phyloP scores from a whole-genome alignment of 2,797 vertebrate species.

The Falco naumanni region DNA sequence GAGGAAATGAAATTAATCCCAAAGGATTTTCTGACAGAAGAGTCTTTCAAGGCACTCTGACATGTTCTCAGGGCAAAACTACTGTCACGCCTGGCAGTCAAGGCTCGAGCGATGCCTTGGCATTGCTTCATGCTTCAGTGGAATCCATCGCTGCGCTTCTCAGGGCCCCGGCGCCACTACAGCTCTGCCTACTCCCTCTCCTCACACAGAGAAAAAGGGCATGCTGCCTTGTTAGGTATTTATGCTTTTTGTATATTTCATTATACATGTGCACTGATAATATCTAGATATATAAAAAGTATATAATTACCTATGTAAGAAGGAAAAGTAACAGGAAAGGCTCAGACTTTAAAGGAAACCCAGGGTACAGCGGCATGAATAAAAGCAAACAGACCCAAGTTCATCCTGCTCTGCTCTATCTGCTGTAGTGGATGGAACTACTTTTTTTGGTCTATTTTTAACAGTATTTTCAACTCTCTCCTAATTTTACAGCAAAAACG shows the following conservation, averaged over 20 bases:
- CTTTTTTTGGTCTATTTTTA: not conserved
- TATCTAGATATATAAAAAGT: not conserved
- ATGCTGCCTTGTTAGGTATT: fast-evolving
- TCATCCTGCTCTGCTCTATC: not conserved
- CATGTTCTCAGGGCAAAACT: not conserved
- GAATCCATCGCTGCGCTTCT: fast-evolving
- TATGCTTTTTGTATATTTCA: not conserved
- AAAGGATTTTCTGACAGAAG: slow-evolving; percentile 43
- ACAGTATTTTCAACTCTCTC: not conserved
- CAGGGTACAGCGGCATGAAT: not conserved
- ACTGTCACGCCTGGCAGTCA: not conserved
- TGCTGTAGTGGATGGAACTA: not conserved
- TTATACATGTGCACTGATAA: fast-evolving
- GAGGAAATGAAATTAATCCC: slow-evolving; percentile 33
- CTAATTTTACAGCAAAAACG: not conserved
- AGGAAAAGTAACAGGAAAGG: not conserved
- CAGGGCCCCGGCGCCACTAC: not conserved
- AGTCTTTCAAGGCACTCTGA: slow-evolving; percentile 20
- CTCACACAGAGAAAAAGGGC: not conserved
- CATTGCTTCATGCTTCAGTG: not conserved
- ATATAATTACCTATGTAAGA: not conserved
- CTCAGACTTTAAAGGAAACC: not conserved
- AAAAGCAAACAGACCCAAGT: not conserved
- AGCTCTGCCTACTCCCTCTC: not conserved
- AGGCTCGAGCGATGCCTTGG: not conserved